A percentile compares a stretch with the other conserved stretches of the same genome.
phyloP scores from a whole-genome alignment of 2,797 vertebrate species.

The Pagetopsis macropterus region DNA sequence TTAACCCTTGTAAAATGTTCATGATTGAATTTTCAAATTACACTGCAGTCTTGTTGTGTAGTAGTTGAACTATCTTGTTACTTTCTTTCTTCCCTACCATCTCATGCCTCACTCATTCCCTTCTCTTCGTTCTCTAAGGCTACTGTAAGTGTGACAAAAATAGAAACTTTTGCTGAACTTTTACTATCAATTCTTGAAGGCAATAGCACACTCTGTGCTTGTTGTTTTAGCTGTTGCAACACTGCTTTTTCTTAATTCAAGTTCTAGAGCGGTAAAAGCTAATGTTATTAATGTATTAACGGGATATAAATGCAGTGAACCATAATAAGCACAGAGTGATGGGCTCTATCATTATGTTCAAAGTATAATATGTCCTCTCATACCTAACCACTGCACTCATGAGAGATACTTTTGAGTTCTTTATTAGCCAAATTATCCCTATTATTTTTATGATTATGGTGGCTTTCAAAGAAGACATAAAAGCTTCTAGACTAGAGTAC shows the following conservation, averaged over 20 bases:
- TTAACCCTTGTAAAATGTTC: background rate
- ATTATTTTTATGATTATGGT: slow-evolving; percentile 25
- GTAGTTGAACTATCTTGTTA: background rate
- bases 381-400: slow-evolving; percentile 4
- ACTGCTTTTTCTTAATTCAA: no score
- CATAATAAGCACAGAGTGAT: slow-evolving; percentile 29
- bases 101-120: no score
- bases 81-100: no score
- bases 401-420: slow-evolving; percentile 10
- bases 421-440: slow-evolving; percentile 19
- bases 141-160: no score
- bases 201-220: no score
- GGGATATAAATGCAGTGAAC: slow-evolving; percentile 18
- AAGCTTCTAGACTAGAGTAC: slow-evolving; percentile 7
- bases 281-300: slow-evolving; percentile 33
- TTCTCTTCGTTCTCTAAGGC: no score
- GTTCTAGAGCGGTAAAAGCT: background rate
- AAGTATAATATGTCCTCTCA: slow-evolving; percentile 20
- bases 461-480: slow-evolving; percentile 30
- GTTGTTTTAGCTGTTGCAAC: no score
- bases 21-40: background rate
- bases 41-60: background rate
- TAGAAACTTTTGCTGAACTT: no score
- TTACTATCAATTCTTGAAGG: no score
- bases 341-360: slow-evolving; percentile 22